Base-by-base conservation (phyloP, 2,888 invertebrate genomes). In the Monopis laevigella region DNA sequence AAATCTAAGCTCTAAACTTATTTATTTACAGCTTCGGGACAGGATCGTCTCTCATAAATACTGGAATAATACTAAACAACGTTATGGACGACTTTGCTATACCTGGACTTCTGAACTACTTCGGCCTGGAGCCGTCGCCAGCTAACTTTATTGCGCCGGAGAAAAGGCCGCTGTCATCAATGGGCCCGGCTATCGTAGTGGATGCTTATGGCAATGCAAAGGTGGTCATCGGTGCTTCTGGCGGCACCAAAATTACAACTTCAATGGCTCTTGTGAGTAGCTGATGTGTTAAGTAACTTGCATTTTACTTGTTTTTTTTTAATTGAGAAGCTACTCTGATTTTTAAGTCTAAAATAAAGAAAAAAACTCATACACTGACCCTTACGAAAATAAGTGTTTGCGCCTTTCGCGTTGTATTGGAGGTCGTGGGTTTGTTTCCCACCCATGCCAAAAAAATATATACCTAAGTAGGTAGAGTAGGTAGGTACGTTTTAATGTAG, bases 31-130 rank as follows among this genome's bases (percentile, higher is more conserved):
- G 95, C 58, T 93, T 91, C 62, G 97, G 96, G 2, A 88, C 93
- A 2, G 89, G 90, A 43, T 83, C 89, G 46, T 83, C 89, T 3
- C 94, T 95, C 0, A 71, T 72, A 16, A 86, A 86, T 40, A 93
- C 94, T 0, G 98, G 97, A 0, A 90, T 98, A 14, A 80, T 98
- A n/a, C 88, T 94, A 66, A 98, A 98, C 67, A 92, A 95, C 62
- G 92, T 93, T 46, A 96, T 98, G 93, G 94, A 96, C 51, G 98
- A 98, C 61, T 98, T 98, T 66, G 92, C 94, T 0, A 86, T 89
- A 0, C 90, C 91, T 0, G 86, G 87, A 17, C 83, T 88, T 44
- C 77, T 82, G 0, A 89, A 89, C 56, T 85, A 74, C 46, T 92
- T 89, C 61, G 86, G 84, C 1, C 51, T 93, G 8, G 86, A 88